These are phyloP conservation scores for Vollenhovia emeryi DNA, from an alignment of 1,140 invertebrate genomes.

Conservation along the genomic window DNA sequence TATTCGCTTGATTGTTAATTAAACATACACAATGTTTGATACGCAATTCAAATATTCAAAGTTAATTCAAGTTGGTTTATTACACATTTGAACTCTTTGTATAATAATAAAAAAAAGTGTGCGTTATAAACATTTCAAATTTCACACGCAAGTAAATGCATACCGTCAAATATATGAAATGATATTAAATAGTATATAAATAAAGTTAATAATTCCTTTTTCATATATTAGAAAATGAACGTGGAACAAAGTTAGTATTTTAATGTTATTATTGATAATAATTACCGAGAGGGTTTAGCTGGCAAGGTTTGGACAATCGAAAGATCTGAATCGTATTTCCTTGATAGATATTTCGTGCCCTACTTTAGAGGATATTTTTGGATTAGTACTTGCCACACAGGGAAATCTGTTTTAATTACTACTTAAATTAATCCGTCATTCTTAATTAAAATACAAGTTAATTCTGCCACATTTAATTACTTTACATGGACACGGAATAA, in stretches of 20 bases:
- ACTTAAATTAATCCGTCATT: conserved; percentile 27
- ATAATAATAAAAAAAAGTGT: not conserved
- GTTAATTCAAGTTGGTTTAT: not conserved
- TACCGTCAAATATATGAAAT: not conserved
- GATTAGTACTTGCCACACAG: not conserved
- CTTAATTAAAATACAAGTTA: conserved; percentile 30
- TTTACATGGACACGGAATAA: not conserved
- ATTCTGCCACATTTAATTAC: not conserved
- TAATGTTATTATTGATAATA: conserved; percentile 9
- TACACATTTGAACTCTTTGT: not conserved
- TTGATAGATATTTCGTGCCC: not conserved
- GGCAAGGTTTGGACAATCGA: not conserved
- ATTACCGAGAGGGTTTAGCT: not conserved
- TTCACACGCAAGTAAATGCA: not conserved
- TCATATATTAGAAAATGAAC: conserved; percentile 3
- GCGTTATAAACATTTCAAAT: not conserved
- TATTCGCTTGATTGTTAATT: not conserved
- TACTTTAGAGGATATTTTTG: conserved; percentile 25
- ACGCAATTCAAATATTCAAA: conserved; percentile 3
- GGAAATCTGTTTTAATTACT: not conserved
- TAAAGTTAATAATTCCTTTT: not conserved
- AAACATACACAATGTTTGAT: not conserved
- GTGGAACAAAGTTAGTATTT: not conserved
- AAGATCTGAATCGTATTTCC: not conserved
- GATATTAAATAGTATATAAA: not conserved